These are phyloP conservation scores for Strongylocentrotus purpuratus DNA, from an alignment of 35 echinoderm and acorn worm species.

Conservation along the genomic window DNA sequence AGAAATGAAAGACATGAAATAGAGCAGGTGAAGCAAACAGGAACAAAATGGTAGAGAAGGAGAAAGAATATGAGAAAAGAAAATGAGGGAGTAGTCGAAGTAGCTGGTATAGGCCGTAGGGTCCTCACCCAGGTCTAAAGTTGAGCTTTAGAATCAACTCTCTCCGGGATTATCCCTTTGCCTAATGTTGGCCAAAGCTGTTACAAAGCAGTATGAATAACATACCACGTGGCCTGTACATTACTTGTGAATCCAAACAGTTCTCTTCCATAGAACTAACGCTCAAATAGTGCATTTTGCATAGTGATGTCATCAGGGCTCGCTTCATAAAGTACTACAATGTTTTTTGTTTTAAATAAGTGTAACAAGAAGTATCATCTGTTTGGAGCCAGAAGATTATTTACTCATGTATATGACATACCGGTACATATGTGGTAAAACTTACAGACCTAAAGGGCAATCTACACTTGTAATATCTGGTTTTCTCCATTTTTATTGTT, in stretches of 20 bases:
- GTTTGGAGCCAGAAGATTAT: no score
- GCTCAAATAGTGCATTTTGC: not conserved
- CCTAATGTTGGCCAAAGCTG: slow-evolving; percentile 37
- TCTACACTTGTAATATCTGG: no score
- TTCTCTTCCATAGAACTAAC: not conserved
- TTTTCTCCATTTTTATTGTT: no score
- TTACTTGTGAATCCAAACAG: not conserved
- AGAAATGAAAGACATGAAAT: no score
- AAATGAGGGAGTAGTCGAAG: not conserved
- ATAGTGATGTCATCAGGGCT: not conserved
- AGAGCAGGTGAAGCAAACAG: not conserved
- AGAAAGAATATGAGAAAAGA: not conserved
- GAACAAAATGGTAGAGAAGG: not conserved
- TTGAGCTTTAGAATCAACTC: slow-evolving; percentile 38
- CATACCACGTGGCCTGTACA: not conserved
- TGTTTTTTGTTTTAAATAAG: no score
- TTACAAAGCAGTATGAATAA: not conserved
- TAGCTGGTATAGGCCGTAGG: not conserved
- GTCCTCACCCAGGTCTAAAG: slow-evolving; percentile 4
- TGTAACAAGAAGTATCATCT: no score
- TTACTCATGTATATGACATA: no score
- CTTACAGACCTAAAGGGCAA: no score
- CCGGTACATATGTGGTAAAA: no score
- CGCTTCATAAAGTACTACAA: not conserved
- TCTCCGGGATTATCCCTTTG: not conserved